These are phyloP conservation scores for Vesta saturnalis DNA, from an alignment of 2,888 invertebrate genomes.

Conservation along the genomic window DNA sequence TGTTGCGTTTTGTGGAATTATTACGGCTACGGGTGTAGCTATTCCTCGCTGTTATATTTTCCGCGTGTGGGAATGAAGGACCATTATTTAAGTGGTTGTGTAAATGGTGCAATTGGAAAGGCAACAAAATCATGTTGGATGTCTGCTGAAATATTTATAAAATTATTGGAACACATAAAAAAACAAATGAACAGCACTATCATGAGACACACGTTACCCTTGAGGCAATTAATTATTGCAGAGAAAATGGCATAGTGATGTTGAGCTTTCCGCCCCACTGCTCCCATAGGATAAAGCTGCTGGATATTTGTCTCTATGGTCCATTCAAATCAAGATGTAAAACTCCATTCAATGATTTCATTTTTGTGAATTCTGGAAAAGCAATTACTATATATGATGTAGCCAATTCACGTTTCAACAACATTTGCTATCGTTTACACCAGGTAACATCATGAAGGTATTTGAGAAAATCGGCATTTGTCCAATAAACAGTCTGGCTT, in stretches of 20 bases:
- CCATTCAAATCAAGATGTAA: neutral
- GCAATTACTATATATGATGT: no score
- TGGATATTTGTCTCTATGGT: neutral
- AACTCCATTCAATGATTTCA: neutral
- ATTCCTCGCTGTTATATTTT: no score
- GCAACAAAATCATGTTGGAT: constrained; percentile 43
- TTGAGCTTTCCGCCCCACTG: neutral
- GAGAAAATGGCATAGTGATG: neutral
- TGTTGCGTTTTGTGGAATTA: no score
- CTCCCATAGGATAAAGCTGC: neutral
- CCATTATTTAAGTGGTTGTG: constrained; percentile 34
- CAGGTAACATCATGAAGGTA: no score
- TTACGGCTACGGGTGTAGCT: no score
- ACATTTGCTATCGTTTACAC: no score
- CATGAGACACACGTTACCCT: neutral
- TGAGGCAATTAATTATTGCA: neutral
- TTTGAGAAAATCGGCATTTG: no score
- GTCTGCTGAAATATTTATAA: constrained; percentile 40
- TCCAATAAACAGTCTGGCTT: no score
- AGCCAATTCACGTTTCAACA: no score
- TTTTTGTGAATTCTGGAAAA: neutral
- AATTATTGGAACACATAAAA: constrained; percentile 41
- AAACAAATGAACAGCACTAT: constrained; percentile 29
- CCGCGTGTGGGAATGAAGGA: constrained; percentile 42
- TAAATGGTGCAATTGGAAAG: constrained; percentile 38